Evolutionary conservation across 2,113 vertebrate genomes (phyloP).

Genomic region (Oplegnathus fasciatus): DNA sequence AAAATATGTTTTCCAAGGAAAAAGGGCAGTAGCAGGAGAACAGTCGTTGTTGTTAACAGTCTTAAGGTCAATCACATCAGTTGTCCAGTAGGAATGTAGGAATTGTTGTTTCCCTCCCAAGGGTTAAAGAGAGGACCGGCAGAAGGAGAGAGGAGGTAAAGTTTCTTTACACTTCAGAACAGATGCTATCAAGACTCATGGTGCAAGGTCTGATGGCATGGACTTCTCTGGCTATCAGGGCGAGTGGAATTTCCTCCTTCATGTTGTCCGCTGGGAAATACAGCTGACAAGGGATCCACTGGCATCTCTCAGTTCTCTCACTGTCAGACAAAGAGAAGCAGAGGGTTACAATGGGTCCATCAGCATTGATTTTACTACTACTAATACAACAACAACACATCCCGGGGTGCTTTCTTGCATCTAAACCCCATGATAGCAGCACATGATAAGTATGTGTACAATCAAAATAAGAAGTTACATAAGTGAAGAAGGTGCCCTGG

Average conservation of each 20-base stretch:
- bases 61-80: slow-evolving; percentile 72
- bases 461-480: background rate
- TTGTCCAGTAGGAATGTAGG: slow-evolving; percentile 43
- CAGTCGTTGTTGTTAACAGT: slow-evolving; percentile 85
- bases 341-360: slow-evolving; percentile 32
- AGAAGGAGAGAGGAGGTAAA: slow-evolving; percentile 17
- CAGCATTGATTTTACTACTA: background rate
- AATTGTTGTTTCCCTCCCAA: slow-evolving; percentile 40
- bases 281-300: slow-evolving; percentile 62
- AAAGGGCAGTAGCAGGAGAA: slow-evolving; percentile 69
- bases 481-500: background rate
- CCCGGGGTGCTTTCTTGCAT: background rate
- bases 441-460: background rate
- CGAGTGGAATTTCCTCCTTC: slow-evolving; percentile 71
- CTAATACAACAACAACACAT: background rate
- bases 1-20: slow-evolving; percentile 73
- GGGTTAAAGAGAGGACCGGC: slow-evolving; percentile 14
- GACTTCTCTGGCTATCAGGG: slow-evolving; percentile 65
- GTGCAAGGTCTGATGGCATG: slow-evolving; percentile 60
- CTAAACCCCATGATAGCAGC: background rate
- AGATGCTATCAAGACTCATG: slow-evolving; percentile 51
- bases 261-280: slow-evolving; percentile 77
- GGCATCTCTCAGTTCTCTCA: slow-evolving; percentile 64
- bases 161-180: slow-evolving; percentile 47
- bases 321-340: slow-evolving; percentile 71